Base-by-base conservation (phyloP, 1,140 invertebrate species). In the Atta texana region DNA sequence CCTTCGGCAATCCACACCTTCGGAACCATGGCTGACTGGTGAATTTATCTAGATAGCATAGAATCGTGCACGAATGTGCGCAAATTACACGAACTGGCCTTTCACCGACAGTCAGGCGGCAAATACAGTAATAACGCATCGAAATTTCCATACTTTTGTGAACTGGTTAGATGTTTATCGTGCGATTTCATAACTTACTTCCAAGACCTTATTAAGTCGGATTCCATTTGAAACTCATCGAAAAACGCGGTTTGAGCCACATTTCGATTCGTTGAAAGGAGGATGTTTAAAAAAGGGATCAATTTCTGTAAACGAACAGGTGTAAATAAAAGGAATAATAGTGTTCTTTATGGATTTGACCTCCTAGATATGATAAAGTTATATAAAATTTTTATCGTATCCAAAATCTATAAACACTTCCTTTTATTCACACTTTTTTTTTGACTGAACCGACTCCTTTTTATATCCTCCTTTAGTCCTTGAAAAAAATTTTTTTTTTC, bases 31-130 rank as follows among this genome's bases (percentile, higher is more conserved):
- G 12, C 8, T 31, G 63, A 34, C 31, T 3, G 10, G 18, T 14
- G 39, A 49, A 21, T 18, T 51, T 28, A 57, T 74, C 51, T 7
- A 24, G 1, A 10, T 2, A 16, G 34, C 39, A 1, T 63, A 44
- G 21, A 77, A 49, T n/a, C 34, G 39, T n/a, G 18, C 75, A 24
- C 59, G 59, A 77, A 24, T 21, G 72, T 57, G 12, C 3, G 71
- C 53, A n/a, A 75, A 75, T 75, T 75, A 39, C 6, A 8, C 72
- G 31, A 57, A 57, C 75, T 78, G 28, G 39, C 76, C 61, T 78
- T 78, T 78, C 76, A 78, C 76, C 24, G 12, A 77, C 55, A 14
- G 18, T 49, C 24, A 5, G n/a, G 21, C 44, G 31, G 21, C 72
- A 4, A 12, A 14, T 14, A 49, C 24, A 44, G 44, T 66, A 78